Evolutionary conservation across 2,797 vertebrate genomes (phyloP).

Genomic region (Huso huso): DNA sequence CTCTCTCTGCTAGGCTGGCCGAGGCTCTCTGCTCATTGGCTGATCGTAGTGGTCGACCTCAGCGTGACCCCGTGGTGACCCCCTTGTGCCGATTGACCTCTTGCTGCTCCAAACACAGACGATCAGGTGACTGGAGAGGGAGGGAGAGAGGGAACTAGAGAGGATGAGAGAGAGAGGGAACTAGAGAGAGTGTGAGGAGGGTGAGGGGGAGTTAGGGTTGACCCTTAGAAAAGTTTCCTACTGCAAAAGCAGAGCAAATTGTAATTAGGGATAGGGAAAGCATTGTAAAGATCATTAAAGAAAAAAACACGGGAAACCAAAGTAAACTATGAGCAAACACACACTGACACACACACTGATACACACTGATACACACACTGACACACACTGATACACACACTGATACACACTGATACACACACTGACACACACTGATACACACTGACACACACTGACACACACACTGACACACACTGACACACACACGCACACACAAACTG

Average conservation of each 20-base stretch:
- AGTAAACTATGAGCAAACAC: no score
- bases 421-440: no score
- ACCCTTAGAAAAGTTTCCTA: no score
- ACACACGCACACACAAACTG: no score
- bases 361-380: slow-evolving; percentile 2
- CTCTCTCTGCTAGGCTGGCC: slow-evolving; percentile 20
- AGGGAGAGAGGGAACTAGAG: neutral
- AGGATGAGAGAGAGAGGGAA: slow-evolving; percentile 33
- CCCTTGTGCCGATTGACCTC: slow-evolving; percentile 72
- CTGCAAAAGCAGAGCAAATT: slow-evolving; percentile 31
- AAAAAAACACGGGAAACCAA: slow-evolving; percentile 7
- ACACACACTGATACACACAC: no score
- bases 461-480: no score
- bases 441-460: no score
- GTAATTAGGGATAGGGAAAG: slow-evolving; percentile 37
- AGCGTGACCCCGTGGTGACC: slow-evolving; percentile 51
- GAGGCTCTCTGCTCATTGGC: slow-evolving; percentile 23
- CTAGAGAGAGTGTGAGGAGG: slow-evolving; percentile 2
- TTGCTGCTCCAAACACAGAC: neutral
- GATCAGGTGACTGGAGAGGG: slow-evolving; percentile 13
- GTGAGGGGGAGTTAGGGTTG: slow-evolving; percentile 26
- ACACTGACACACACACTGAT: no score
- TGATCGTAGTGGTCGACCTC: slow-evolving; percentile 64
- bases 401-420: no score
- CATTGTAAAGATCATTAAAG: slow-evolving; percentile 31